Evolutionary conservation across 1,140 invertebrate species (phyloP).

Genomic region (Palaemon carinicauda): DNA sequence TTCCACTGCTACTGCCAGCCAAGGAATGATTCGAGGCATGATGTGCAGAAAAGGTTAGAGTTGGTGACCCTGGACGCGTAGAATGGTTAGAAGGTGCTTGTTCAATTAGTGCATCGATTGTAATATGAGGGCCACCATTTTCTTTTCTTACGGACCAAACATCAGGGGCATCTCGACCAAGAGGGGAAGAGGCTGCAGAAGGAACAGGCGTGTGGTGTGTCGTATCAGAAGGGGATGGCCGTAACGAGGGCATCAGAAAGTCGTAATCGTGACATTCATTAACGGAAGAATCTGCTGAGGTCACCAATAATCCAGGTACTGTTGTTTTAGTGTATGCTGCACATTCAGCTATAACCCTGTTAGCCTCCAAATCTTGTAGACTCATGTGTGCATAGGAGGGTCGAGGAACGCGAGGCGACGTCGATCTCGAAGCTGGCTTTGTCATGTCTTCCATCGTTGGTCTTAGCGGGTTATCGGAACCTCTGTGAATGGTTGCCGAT

Average conservation of each 20-base stretch:
- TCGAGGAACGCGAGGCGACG: not conserved
- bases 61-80: slow-evolving; percentile 28
- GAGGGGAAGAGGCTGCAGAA: slow-evolving; percentile 20
- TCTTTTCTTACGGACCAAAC: slow-evolving; percentile 12
- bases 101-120: slow-evolving; percentile 2
- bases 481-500: slow-evolving; percentile 57
- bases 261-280: slow-evolving; percentile 47
- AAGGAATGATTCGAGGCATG: slow-evolving; percentile 40
- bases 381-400: slow-evolving; percentile 1
- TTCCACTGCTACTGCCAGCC: slow-evolving; percentile 3
- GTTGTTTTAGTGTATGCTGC: slow-evolving; percentile 49
- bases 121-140: slow-evolving; percentile 27
- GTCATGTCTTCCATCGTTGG: not conserved
- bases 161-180: slow-evolving; percentile 8
- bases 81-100: slow-evolving; percentile 13
- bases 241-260: not conserved
- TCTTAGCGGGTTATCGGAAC: slow-evolving; percentile 49
- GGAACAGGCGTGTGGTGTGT: slow-evolving; percentile 14
- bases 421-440: not conserved
- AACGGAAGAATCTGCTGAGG: not conserved
- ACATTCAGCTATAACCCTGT: slow-evolving; percentile 55
- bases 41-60: slow-evolving; percentile 37
- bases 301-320: slow-evolving; percentile 39
- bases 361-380: slow-evolving; percentile 38
- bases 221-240: not conserved